Evolutionary conservation across 2,113 vertebrate genomes (phyloP).

Genomic region (Octodon degus): DNA sequence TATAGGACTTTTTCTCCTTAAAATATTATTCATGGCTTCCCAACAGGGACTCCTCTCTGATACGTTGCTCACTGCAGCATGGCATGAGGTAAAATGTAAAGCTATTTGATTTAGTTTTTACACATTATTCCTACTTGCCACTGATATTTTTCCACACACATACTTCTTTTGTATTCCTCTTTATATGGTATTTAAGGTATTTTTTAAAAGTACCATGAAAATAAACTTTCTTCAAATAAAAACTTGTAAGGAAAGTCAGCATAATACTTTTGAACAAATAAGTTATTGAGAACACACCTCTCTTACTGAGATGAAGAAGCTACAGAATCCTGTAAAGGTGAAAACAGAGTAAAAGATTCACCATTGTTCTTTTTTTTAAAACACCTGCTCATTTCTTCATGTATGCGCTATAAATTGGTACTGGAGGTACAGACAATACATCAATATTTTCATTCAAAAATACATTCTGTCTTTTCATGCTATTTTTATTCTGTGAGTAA

Average conservation of each 20-base stretch:
- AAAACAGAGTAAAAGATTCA: conserved; percentile 3
- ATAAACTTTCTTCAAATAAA: conserved; percentile 49
- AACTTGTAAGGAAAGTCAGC: conserved; percentile 30
- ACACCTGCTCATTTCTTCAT: conserved; percentile 21
- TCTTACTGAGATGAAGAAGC: conserved; percentile 47
- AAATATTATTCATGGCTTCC: neutral
- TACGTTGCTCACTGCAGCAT: neutral
- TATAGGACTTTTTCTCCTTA: neutral
- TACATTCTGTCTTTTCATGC: neutral
- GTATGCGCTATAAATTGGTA: neutral
- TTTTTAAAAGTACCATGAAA: neutral
- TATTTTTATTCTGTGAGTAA: conserved; percentile 47
- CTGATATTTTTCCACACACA: neutral
- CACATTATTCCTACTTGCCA: neutral
- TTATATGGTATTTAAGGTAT: neutral
- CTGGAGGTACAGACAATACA: neutral
- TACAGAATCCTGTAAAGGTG: conserved; percentile 42
- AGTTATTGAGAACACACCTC: neutral
- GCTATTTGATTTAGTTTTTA: conserved; percentile 31
- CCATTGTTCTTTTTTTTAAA: conserved; percentile 30
- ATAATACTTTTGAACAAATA: conserved; percentile 45
- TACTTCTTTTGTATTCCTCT: conserved; percentile 5
- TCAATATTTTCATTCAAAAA: conserved; percentile 14
- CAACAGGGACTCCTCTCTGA: neutral
- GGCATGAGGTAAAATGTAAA: neutral